Percentiles rank a stretch among this genome's conserved stretches.
Conservation (phyloP, 1,140 invertebrate genomes). For the Monochamus saltuarius region DNA sequence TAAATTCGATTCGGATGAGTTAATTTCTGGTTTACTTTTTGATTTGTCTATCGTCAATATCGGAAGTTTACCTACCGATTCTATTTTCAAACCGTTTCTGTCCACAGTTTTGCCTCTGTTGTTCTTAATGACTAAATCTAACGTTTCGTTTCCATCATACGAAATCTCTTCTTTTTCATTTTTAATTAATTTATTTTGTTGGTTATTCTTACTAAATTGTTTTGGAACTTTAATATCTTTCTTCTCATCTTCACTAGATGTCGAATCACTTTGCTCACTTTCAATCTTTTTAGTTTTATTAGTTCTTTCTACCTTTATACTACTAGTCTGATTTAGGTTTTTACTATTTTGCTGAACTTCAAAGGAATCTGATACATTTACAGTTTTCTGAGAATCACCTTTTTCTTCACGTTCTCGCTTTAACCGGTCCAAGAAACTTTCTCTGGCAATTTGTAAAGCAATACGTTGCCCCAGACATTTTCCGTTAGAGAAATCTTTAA, state of each 20-base stretch:
- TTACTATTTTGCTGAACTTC: neutral
- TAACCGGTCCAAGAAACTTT: constrained; percentile 50
- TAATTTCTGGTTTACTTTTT: constrained; percentile 19
- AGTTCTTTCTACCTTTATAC: neutral
- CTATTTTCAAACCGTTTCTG: constrained; percentile 24
- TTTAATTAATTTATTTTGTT: neutral
- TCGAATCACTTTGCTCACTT: neutral
- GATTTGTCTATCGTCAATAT: constrained; percentile 18
- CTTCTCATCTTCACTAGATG: constrained; percentile 1
- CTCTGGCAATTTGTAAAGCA: constrained; percentile 46
- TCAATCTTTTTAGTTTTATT: constrained; percentile 9
- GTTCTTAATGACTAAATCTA: constrained; percentile 33
- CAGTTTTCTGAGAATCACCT: neutral
- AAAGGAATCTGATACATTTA: neutral
- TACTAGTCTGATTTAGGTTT: no score
- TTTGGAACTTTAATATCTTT: constrained; percentile 4
- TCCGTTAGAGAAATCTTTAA: constrained; percentile 34
- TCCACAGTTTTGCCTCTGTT: constrained; percentile 29
- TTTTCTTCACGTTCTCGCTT: constrained; percentile 46
- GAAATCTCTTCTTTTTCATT: constrained; percentile 11
- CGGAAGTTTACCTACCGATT: constrained; percentile 25
- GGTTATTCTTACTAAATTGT: constrained; percentile 3
- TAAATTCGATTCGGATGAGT: constrained; percentile 51
- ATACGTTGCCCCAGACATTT: constrained; percentile 40
- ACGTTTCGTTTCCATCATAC: no score